Base-by-base conservation (phyloP, 2,888 invertebrate genomes). In the Orthonevra nobilis region DNA sequence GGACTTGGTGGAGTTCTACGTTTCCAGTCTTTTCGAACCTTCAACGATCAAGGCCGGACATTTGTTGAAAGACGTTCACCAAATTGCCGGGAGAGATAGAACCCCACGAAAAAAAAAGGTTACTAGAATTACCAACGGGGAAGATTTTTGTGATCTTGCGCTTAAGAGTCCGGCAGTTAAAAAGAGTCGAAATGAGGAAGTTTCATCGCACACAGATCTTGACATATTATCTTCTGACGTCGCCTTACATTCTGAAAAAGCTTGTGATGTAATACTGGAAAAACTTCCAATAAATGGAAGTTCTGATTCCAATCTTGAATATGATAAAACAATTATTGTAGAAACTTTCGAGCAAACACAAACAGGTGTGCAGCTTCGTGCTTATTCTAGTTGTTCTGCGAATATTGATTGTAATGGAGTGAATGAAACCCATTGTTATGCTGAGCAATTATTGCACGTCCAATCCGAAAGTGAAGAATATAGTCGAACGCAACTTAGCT, bases 61-160 rank as follows among this genome's bases (percentile, higher is more conserved):
- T 84, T 87, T 92, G 58, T 85, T 94, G n/a, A 91, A 89, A 86
- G 89, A 92, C 83, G 93, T 93, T 92, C 85, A 17, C 84, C 88
- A 44, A 23, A 93, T 94, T 83, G 92, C 92, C 2, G 93, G 93
- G 0, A 89, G 94, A 66, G 92, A 92, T 48, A 82, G 84, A 7
- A 91, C 92, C n/a, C n/a, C n/a, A n/a, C n/a, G n/a, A n/a, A n/a
- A n/a, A n/a, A n/a, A n/a, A n/a, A n/a, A n/a, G n/a, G n/a, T n/a
- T n/a, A n/a, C n/a, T n/a, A n/a, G n/a, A n/a, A n/a, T n/a, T n/a
- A n/a, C n/a, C n/a, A n/a, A n/a, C n/a, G n/a, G 84, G 44, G 60
- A 81, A 6, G 56, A 82, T 54, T 38, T 20, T 4, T 4, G 10
- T 9, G 74, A 58, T 17, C 10, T 14, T 38, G 20, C 17, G 0